A percentile compares a stretch with the other conserved stretches of the same genome.
Evolutionary conservation across 2,113 vertebrate genomes (phyloP).

Genomic region (Lophochroa leadbeateri): DNA sequence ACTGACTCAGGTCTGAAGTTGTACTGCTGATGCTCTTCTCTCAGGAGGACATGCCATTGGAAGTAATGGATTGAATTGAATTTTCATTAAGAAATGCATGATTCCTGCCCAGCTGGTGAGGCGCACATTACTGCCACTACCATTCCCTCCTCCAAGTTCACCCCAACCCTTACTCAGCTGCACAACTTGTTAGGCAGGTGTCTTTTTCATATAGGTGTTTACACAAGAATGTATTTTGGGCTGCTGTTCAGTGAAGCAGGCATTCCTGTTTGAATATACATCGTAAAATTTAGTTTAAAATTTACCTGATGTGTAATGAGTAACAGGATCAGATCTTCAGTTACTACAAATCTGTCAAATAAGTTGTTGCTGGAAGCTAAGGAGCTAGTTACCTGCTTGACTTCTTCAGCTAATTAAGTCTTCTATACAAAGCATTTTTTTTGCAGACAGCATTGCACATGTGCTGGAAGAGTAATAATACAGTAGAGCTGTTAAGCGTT

Average conservation of each 20-base stretch:
- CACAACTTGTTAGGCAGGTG: not conserved
- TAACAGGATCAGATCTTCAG: not conserved
- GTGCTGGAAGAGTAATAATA: not conserved
- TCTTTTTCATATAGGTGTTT: not conserved
- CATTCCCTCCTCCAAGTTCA: accelerated
- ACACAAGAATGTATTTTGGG: not conserved
- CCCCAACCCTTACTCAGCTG: accelerated
- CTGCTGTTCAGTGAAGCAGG: not conserved
- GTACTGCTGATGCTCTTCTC: not conserved
- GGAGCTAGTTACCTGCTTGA: not conserved
- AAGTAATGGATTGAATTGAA: not conserved
- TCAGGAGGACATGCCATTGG: not conserved
- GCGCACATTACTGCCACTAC: not conserved
- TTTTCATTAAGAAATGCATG: not conserved
- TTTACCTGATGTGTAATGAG: not conserved
- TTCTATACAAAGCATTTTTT: not conserved
- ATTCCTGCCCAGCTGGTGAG: not conserved
- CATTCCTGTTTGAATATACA: not conserved
- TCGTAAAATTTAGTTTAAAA: not conserved
- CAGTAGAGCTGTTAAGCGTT: not conserved
- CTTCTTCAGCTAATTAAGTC: not conserved
- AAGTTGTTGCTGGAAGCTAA: not conserved
- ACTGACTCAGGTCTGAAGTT: not conserved
- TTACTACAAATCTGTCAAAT: not conserved
- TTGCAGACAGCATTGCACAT: not conserved